Conservation (phyloP, 2,888 invertebrate species). For the Spialia ferax region DNA sequence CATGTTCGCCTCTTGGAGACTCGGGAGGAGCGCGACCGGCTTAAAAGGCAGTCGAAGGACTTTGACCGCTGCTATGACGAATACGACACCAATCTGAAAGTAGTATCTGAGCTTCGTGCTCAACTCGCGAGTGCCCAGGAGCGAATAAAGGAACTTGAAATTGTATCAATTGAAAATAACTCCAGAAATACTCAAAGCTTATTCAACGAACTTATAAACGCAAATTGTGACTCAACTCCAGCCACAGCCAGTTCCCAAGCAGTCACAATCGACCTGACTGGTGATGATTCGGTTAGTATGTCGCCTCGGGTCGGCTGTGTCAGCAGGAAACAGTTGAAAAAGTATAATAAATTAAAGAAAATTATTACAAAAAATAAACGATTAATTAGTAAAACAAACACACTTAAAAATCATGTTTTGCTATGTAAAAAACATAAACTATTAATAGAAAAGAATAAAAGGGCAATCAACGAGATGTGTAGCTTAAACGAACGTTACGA, state of each 20-base stretch:
- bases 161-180: not conserved
- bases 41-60: too few relatives aligned
- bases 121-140: not conserved
- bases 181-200: not conserved
- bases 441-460: slow-evolving; percentile 3
- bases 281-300: too few relatives aligned
- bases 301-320: too few relatives aligned
- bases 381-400: not conserved
- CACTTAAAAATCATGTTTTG: not conserved
- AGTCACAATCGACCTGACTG: too few relatives aligned
- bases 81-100: not conserved
- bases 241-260: too few relatives aligned
- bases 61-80: not conserved
- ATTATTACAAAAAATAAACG: not conserved
- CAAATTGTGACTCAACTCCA: too few relatives aligned
- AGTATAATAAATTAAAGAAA: not conserved
- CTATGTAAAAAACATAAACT: slow-evolving; percentile 1
- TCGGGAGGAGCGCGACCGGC: too few relatives aligned
- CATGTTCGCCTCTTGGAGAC: too few relatives aligned
- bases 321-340: too few relatives aligned
- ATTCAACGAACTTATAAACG: not conserved
- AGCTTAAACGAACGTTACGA: not conserved
- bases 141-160: not conserved
- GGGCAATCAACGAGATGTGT: not conserved
- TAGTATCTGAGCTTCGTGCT: not conserved